Evolutionary conservation across 2,888 invertebrate species (phyloP).

Genomic region (Trileptium ribeirensis): DNA sequence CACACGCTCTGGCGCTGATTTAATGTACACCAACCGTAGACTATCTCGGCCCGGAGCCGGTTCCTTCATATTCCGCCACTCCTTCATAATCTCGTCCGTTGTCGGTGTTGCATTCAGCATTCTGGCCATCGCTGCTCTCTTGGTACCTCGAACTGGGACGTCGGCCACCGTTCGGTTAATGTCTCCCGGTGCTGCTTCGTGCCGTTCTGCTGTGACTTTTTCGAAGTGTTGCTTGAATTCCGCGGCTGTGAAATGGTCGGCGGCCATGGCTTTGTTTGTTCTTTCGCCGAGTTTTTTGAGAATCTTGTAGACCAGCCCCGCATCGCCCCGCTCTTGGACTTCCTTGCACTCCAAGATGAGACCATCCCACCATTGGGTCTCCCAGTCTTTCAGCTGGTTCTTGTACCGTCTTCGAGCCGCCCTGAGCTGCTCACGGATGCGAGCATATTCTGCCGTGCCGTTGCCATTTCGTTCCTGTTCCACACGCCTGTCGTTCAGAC

Average conservation of each 20-base stretch:
- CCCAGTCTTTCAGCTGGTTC: not conserved
- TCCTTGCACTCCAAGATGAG: not conserved
- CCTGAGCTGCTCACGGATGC: not conserved
- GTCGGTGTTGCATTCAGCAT: not conserved
- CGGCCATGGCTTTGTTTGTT: not conserved
- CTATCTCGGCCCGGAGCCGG: slow-evolving; percentile 5
- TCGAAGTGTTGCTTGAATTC: not conserved
- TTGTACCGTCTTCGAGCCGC: not conserved
- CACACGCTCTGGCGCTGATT: not conserved
- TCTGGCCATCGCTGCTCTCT: not conserved
- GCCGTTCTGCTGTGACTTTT: not conserved
- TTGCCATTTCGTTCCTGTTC: not conserved
- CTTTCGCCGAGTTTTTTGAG: not conserved
- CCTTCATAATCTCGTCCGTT: not conserved
- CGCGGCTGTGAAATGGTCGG: not conserved
- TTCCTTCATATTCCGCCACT: not conserved
- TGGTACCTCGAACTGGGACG: not conserved
- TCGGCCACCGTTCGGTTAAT: not conserved
- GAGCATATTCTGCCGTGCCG: not conserved
- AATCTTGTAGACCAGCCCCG: not conserved
- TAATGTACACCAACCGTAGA: not conserved
- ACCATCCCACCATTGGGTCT: not conserved
- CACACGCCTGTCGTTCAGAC: not conserved
- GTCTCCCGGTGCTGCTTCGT: not conserved
- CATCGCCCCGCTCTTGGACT: not conserved